phyloP scores from a whole-genome alignment of 2,797 vertebrate genomes.

The Cyprinella venusta region DNA sequence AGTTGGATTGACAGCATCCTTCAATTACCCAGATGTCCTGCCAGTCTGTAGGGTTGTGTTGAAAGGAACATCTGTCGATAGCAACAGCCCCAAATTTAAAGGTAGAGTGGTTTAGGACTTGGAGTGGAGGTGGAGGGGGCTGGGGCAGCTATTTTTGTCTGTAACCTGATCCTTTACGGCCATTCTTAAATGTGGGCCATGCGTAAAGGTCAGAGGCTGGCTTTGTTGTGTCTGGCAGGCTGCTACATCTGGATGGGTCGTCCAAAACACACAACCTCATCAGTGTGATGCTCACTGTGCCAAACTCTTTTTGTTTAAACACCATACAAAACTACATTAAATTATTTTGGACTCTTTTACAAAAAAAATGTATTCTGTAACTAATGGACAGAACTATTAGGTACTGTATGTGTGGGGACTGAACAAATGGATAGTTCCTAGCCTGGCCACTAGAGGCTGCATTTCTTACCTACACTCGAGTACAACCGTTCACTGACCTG shows the following conservation, averaged over 20 bases:
- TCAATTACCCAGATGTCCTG: conserved; percentile 41
- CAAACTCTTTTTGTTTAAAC: not conserved
- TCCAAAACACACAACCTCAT: conserved; percentile 38
- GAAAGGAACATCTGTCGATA: conserved; percentile 57
- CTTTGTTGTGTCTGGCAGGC: conserved; percentile 69
- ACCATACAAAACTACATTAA: not conserved
- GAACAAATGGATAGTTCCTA: not conserved
- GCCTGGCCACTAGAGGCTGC: conserved; percentile 54
- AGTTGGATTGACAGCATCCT: conserved; percentile 43
- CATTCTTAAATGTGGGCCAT: conserved; percentile 69
- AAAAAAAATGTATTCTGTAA: not conserved
- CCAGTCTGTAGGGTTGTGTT: conserved; percentile 23
- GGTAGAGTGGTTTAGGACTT: conserved; percentile 59
- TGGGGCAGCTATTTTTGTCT: conserved; percentile 69
- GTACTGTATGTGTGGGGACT: not conserved
- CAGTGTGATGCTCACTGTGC: not conserved
- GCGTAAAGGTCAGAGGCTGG: conserved; percentile 71
- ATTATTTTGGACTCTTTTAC: not conserved
- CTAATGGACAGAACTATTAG: not conserved
- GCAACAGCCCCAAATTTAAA: conserved; percentile 56
- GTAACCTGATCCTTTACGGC: conserved; percentile 69
- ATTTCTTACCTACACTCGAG: conserved; percentile 20
- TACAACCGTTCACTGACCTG: conserved; percentile 13
- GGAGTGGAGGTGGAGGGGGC: conserved; percentile 39
- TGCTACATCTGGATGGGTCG: conserved; percentile 69